Base-by-base conservation (phyloP, 2,888 invertebrate species). In the Elmis aenea region DNA sequence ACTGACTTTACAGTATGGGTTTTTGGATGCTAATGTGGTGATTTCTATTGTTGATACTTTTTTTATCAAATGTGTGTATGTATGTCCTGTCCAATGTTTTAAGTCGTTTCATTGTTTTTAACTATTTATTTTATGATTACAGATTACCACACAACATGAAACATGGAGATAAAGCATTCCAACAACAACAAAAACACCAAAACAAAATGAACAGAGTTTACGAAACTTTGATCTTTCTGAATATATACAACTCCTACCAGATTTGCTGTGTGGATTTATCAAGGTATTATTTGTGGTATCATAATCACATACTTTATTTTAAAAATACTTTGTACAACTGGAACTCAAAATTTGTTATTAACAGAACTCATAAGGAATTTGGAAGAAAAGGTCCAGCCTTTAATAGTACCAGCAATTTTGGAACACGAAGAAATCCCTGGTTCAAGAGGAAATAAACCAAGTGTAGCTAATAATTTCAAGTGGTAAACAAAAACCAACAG, bases 221-320 rank as follows among this genome's bases (percentile, higher is more conserved):
- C 44, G 88, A 33, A 92, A 94, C 63, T 96, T 96, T 64, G 95
- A 97, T 71, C 74, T 96, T 8, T 87, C 87, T 1, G 94, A 95
- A 68, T 96, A 93, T 62, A 71, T 91, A 8, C 85, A 85, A 62
- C 81, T 90, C 23, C 70, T 92, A 24, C 83, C 83, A 33, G 89
- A 91, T 61, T 84, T 26, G 85, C 85, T 3, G 79, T 90, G 1
- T 87, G 86, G 83, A 85, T 90, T 40, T 89, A 84, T 59, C 83
- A 80, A 61, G 74, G 81, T 80, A 54, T 47, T 8, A 27, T n/a
- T n/a, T n/a, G n/a, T n/a, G 10, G 14, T 24, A n/a, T n/a, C 11
- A 31, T 14, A 14, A 31, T 13, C 14, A 10, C 13, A 20, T 18
- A 12, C 10, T 23, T 23, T 11, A n/a, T 1, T 2, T 5, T 23